These are phyloP conservation scores for Triops cancriformis DNA, from an alignment of 1,140 invertebrate species.

Conservation along the genomic window DNA sequence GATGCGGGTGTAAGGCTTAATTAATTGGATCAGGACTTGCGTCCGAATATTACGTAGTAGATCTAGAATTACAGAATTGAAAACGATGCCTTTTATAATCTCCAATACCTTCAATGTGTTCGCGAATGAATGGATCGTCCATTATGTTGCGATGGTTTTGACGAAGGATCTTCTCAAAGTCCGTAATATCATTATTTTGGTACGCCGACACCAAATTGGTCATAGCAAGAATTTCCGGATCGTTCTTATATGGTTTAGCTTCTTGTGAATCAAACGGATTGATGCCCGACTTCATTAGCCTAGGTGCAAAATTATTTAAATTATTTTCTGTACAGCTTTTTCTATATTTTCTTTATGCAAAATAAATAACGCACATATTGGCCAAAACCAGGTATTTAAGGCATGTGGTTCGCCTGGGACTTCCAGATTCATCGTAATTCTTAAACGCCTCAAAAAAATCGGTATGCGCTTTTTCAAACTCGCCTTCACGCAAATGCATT, in stretches of 20 bases:
- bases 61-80: constrained; percentile 51
- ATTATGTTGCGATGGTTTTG: constrained; percentile 94
- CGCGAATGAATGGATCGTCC: constrained; percentile 98
- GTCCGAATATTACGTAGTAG: constrained; percentile 92
- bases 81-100: constrained; percentile 27
- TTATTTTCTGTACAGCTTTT: not conserved
- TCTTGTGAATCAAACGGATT: constrained; percentile 99
- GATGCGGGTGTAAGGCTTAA: constrained; percentile 96
- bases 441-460: constrained; percentile 99
- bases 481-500: constrained; percentile 97
- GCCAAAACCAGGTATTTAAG: constrained; percentile 97
- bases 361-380: constrained; percentile 66
- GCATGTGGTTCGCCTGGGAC: constrained; percentile 90
- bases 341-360: too few species aligned
- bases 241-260: constrained; percentile 99
- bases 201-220: constrained; percentile 97
- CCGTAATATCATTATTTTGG: constrained; percentile 98
- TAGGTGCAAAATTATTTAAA: constrained; percentile 37
- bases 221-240: constrained; percentile 98
- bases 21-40: constrained; percentile 94
- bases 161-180: constrained; percentile 94
- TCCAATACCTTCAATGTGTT: constrained; percentile 82
- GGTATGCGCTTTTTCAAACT: constrained; percentile 97
- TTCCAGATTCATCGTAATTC: constrained; percentile 99
- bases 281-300: constrained; percentile 98